A percentile compares a stretch with the other conserved stretches of the same genome.
phyloP scores from a whole-genome alignment of 2,797 vertebrate species.

The Borostomias antarcticus region DNA sequence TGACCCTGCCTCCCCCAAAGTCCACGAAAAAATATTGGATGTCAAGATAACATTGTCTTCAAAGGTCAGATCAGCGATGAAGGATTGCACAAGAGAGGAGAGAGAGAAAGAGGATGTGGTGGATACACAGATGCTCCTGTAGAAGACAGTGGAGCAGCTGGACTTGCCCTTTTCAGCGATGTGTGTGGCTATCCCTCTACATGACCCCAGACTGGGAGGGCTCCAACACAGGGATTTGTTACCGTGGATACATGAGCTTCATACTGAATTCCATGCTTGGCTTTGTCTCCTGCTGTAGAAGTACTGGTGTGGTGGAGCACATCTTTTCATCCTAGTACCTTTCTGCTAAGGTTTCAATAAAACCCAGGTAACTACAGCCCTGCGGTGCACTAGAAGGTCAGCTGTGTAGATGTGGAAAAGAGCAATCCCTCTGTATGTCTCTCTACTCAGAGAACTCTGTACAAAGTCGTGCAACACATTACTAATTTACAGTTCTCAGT shows the following conservation, averaged over 20 bases:
- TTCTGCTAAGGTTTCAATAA: not conserved
- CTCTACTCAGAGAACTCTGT: not conserved
- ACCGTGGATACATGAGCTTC: constrained; percentile 43
- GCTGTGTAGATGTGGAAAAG: not conserved
- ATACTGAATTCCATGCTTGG: constrained; percentile 30
- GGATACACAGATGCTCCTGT: constrained; percentile 9
- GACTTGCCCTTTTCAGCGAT: constrained; percentile 57
- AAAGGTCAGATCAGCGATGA: constrained; percentile 47
- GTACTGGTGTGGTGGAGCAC: not conserved
- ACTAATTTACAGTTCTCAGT: not conserved
- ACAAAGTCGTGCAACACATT: not conserved
- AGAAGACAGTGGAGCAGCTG: constrained; percentile 16
- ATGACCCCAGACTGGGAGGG: constrained; percentile 39
- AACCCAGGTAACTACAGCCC: not conserved
- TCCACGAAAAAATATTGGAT: constrained; percentile 48
- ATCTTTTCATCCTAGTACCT: not conserved
- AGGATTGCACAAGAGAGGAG: constrained; percentile 20
- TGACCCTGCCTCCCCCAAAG: constrained; percentile 29
- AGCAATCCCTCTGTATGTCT: not conserved
- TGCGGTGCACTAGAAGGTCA: not conserved
- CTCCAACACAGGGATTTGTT: constrained; percentile 42
- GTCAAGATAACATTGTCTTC: constrained; percentile 35
- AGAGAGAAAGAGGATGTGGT: constrained; percentile 5
- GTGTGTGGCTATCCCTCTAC: constrained; percentile 38
- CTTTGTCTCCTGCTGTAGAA: constrained; percentile 10